These are phyloP conservation scores for Chaetorhynchus papuensis DNA, from an alignment of 2,113 vertebrate species.

Conservation along the genomic window DNA sequence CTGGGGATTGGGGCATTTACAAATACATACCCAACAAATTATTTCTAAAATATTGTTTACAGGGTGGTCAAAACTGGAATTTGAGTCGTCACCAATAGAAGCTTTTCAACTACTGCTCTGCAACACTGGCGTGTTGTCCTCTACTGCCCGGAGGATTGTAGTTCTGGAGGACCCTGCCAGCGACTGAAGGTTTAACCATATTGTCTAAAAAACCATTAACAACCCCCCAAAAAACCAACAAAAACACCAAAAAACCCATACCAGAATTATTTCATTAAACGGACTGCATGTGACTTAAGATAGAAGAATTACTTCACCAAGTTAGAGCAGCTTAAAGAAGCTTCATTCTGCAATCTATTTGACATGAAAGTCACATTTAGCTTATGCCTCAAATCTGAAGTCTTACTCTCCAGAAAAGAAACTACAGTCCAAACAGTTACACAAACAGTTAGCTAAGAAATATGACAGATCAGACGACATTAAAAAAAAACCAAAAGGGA, in stretches of 20 bases:
- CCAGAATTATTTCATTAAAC: background rate
- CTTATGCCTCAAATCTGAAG: background rate
- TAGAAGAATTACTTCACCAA: background rate
- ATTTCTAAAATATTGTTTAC: background rate
- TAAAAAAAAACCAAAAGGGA: background rate
- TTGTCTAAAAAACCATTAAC: background rate
- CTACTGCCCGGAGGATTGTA: background rate
- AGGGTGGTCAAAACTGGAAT: background rate
- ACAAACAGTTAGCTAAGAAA: background rate
- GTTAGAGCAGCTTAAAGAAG: background rate
- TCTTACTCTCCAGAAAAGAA: background rate
- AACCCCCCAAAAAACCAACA: background rate
- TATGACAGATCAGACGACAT: background rate
- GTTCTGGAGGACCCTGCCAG: background rate
- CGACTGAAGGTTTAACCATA: background rate
- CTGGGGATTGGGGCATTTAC: background rate
- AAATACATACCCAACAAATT: background rate
- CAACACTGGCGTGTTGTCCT: background rate
- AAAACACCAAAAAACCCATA: background rate
- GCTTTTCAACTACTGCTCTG: background rate
- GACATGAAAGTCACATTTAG: background rate
- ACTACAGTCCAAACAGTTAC: background rate
- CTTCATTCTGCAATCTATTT: background rate
- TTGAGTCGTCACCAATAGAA: background rate
- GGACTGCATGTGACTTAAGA: background rate